Conservation (phyloP, 2,888 invertebrate species). For the Ichneumon xanthorius region DNA sequence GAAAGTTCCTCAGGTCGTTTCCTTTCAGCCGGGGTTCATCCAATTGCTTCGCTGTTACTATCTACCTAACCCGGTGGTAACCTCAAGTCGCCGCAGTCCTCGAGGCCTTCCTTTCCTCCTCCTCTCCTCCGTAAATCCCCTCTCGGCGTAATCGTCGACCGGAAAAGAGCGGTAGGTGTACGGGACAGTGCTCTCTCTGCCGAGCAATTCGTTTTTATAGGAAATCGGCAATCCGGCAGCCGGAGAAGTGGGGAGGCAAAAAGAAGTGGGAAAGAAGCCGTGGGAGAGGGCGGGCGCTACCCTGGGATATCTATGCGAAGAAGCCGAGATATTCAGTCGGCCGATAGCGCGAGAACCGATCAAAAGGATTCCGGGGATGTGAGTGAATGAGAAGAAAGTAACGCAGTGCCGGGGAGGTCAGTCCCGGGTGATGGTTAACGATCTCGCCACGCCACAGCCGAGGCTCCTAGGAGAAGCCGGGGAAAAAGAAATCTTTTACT, state of each 20-base stretch:
- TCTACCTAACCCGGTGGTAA: constrained; percentile 28
- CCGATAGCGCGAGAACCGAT: constrained; percentile 61
- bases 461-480: not conserved
- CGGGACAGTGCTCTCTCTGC: constrained; percentile 25
- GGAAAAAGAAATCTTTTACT: constrained; percentile 30
- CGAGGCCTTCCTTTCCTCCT: constrained; percentile 17
- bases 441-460: constrained; percentile 52
- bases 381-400: constrained; percentile 48
- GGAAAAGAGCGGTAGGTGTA: not conserved
- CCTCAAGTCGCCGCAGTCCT: constrained; percentile 18
- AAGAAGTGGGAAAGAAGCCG: constrained; percentile 32
- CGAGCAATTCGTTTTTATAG: constrained; percentile 77
- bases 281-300: constrained; percentile 66
- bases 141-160: constrained; percentile 44
- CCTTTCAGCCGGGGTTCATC: not conserved
- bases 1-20: not conserved
- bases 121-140: constrained; percentile 45
- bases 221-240: constrained; percentile 65
- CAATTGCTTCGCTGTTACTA: constrained; percentile 10
- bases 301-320: constrained; percentile 73
- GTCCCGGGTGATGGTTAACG: constrained; percentile 76
- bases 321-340: constrained; percentile 68
- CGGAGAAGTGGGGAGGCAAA: constrained; percentile 14
- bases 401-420: constrained; percentile 68
- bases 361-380: constrained; percentile 28